Evolutionary conservation across 2,888 invertebrate genomes (phyloP), one percentile per base, ranked within the genome.

Genomic region (Auanema freiburgensis): DNA sequence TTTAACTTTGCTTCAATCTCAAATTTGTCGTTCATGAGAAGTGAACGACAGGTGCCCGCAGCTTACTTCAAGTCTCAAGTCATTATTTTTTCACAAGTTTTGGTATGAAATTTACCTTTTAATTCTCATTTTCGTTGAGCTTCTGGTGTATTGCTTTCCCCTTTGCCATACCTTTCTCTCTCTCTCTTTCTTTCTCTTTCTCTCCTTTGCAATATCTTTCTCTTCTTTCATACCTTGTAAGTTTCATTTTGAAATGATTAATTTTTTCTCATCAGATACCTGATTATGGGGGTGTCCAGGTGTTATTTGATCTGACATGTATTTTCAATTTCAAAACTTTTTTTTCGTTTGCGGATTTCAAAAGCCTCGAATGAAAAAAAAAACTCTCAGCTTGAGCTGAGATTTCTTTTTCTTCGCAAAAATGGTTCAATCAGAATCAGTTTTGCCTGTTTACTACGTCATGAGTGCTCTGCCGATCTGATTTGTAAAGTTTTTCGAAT

Each of bases 201-300:
- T 33, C 33, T 8, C 33, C 33, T 33, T 33, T 8, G 3, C 33
- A 5, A 3, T 33, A 33, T 33, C 33, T 33, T 46, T 46, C 16
- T 46, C 46, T 46, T 46, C 21, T 46, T 46, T 21, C 21, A 21
- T 18, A 5, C 3, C 46, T 46, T 46, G n/a, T 8, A 8, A 46
- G 46, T 46, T 21, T 18, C 46, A 46, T 8, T 46, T 46, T 46
- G 46, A 18, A 18, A 18, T 46, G 3, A 21, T 21, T 46, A 16
- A 46, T 46, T 46, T 46, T 46, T 46, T 46, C 46, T 46, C 16
- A 46, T 18, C 46, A 33, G 33, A 5, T 33, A 8, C 33, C 33
- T 33, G 33, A 33, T 33, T 33, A 33, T 33, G 33, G 33, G 33
- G 33, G 33, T 33, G 33, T 33, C 33, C 33, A 33, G 33, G 33